phyloP scores from a whole-genome alignment of 2,888 invertebrate species.

The Lepeophtheirus nordmannii region DNA sequence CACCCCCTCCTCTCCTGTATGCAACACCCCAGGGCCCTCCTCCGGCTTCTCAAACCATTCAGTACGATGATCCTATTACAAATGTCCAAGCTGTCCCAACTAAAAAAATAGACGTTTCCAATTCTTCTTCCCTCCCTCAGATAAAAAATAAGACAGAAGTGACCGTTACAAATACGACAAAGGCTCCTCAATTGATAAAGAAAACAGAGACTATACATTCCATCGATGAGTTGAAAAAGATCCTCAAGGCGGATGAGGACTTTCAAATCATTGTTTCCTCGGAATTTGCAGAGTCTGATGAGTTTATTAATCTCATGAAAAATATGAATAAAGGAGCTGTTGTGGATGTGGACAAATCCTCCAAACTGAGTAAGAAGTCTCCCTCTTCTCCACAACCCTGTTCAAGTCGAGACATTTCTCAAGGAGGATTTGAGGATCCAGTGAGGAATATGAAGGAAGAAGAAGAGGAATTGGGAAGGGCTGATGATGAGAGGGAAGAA shows the following conservation, averaged over 20 bases:
- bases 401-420: too few relatives aligned
- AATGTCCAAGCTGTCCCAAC: not conserved
- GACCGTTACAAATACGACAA: too few relatives aligned
- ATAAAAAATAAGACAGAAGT: too few relatives aligned
- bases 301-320: conserved; percentile 17
- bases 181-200: too few relatives aligned
- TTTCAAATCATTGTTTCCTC: conserved; percentile 21
- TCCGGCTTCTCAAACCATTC: not conserved
- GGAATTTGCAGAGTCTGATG: conserved; percentile 13
- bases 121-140: not conserved
- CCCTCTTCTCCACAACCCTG: not conserved
- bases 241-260: conserved; percentile 6
- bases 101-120: not conserved
- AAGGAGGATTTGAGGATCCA: not conserved
- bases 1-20: not conserved
- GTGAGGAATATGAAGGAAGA: conserved; percentile 3
- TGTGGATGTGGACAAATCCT: too few relatives aligned
- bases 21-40: not conserved
- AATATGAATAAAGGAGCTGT: not conserved
- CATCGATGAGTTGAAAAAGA: conserved; percentile 8
- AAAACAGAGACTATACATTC: conserved; percentile 11
- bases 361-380: not conserved
- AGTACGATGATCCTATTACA: not conserved
- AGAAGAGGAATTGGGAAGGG: not conserved
- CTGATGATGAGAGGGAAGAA: not conserved